Evolutionary conservation across 2,113 vertebrate species (phyloP).

Genomic region (Peromyscus polionotus): DNA sequence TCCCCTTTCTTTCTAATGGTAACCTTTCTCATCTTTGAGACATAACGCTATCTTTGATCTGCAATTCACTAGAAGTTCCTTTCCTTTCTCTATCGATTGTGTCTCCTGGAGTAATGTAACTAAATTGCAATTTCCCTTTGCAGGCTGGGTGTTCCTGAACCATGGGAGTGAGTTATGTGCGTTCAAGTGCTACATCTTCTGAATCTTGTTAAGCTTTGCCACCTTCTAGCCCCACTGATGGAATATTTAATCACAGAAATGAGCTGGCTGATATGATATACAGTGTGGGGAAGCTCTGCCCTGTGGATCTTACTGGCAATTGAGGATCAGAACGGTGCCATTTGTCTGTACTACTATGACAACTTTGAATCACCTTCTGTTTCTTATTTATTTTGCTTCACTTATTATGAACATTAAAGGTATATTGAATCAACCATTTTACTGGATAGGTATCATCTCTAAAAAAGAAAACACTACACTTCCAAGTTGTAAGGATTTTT

Average conservation of each 20-base stretch:
- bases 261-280: conserved; percentile 91
- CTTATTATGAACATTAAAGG: conserved; percentile 92
- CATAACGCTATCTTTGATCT: conserved; percentile 86
- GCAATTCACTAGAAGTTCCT: conserved; percentile 85
- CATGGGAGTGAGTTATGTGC: conserved; percentile 90
- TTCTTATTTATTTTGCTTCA: conserved; percentile 79
- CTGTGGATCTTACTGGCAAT: conserved; percentile 85
- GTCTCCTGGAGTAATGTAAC: conserved; percentile 89
- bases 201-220: conserved; percentile 92
- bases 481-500: background rate
- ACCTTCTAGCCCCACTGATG: conserved; percentile 88
- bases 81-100: conserved; percentile 86
- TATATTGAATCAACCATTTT: conserved; percentile 89
- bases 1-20: conserved; percentile 83
- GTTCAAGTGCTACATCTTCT: conserved; percentile 89
- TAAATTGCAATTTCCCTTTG: conserved; percentile 90
- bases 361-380: conserved; percentile 89
- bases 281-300: conserved; percentile 84
- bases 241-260: conserved; percentile 94
- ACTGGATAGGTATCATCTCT: conserved; percentile 84
- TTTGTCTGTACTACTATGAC: conserved; percentile 88
- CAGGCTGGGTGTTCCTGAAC: conserved; percentile 84
- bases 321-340: conserved; percentile 86
- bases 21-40: conserved; percentile 84
- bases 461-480: conserved; percentile 79